These are phyloP conservation scores for Ganaspis brasiliensis DNA, from an alignment of 2,888 invertebrate genomes.

Conservation along the genomic window DNA sequence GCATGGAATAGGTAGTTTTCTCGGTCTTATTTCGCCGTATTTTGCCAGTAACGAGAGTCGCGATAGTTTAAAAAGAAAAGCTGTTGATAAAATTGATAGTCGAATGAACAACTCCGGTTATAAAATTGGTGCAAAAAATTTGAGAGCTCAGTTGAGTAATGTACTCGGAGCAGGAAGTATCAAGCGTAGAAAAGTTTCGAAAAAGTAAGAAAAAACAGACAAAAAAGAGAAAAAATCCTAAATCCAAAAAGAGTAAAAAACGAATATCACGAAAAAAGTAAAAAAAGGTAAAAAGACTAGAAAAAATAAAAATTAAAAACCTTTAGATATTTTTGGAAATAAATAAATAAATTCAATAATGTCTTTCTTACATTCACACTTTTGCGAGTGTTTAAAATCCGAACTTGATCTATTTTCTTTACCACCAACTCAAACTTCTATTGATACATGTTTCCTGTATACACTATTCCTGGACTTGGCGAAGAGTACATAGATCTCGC, in stretches of 20 bases:
- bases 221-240: neutral
- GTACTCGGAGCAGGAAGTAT: neutral
- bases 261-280: neutral
- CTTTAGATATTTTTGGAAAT: neutral
- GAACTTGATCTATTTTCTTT: slow-evolving; percentile 62
- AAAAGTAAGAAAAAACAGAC: neutral
- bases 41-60: slow-evolving; percentile 11
- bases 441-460: slow-evolving; percentile 61
- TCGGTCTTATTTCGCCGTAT: neutral
- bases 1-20: too few species aligned
- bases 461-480: slow-evolving; percentile 60
- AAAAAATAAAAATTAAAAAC: neutral
- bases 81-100: slow-evolving; percentile 35
- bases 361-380: neutral
- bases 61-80: slow-evolving; percentile 17
- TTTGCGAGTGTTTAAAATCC: neutral
- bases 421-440: slow-evolving; percentile 64
- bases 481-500: slow-evolving; percentile 66
- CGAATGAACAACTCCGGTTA: neutral
- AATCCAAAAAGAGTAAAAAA: slow-evolving; percentile 44
- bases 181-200: neutral
- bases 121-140: neutral
- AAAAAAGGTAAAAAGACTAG: neutral
- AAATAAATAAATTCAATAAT: neutral
- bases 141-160: neutral